These are phyloP conservation scores for Notocelia uddmanniana DNA, from an alignment of 2,888 invertebrate genomes.

Conservation along the genomic window DNA sequence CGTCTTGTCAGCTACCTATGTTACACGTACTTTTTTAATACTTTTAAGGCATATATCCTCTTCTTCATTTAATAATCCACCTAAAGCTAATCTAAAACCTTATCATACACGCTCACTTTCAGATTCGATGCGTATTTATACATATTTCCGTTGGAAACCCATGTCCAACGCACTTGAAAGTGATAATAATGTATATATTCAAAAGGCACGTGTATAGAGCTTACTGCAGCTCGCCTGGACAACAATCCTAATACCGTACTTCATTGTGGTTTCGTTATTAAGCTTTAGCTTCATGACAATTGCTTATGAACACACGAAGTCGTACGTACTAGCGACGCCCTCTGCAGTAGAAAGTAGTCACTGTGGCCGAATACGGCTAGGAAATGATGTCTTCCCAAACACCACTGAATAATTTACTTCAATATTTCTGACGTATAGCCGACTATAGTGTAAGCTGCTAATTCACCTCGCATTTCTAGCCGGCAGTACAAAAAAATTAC, in stretches of 20 bases:
- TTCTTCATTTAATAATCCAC: slow-evolving; percentile 68
- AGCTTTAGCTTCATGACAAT: neutral
- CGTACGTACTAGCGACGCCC: too few species aligned
- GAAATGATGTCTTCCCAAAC: neutral
- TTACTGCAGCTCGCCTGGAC: slow-evolving; percentile 74
- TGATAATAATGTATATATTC: slow-evolving; percentile 52
- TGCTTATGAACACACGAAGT: too few species aligned
- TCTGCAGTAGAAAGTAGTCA: too few species aligned
- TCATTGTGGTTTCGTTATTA: neutral
- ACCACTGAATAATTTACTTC: neutral
- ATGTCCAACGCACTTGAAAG: slow-evolving; percentile 52
- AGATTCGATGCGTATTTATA: slow-evolving; percentile 50
- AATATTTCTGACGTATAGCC: neutral
- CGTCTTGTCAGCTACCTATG: slow-evolving; percentile 76
- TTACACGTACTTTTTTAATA: slow-evolving; percentile 81
- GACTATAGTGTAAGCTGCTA: neutral
- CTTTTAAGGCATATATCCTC: slow-evolving; percentile 79
- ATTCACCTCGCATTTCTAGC: neutral
- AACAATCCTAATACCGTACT: neutral
- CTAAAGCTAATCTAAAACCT: slow-evolving; percentile 74
- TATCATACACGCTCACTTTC: slow-evolving; percentile 54
- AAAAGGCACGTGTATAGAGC: slow-evolving; percentile 76
- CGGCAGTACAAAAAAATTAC: neutral
- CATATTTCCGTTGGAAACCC: slow-evolving; percentile 36
- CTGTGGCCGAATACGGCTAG: too few species aligned